These are phyloP conservation scores for Pseudorectes ferrugineus DNA, from an alignment of 2,113 vertebrate species.

Conservation along the genomic window DNA sequence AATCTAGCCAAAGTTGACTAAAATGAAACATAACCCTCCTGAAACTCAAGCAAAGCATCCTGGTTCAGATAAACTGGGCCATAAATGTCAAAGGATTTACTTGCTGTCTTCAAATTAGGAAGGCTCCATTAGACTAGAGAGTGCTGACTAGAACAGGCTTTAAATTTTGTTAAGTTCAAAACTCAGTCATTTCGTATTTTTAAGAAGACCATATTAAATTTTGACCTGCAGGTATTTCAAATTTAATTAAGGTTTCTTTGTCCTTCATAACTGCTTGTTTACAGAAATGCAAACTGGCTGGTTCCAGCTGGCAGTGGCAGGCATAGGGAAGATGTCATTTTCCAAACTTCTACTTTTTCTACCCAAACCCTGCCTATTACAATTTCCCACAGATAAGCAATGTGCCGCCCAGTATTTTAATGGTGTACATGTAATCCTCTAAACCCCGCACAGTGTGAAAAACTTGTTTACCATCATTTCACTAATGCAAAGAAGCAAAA, in stretches of 20 bases:
- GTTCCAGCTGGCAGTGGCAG: not conserved
- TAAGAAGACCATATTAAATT: not conserved
- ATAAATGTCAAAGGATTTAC: not conserved
- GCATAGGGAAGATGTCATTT: not conserved
- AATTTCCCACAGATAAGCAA: not conserved
- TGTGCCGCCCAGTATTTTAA: not conserved
- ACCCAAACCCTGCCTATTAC: not conserved
- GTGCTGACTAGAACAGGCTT: not conserved
- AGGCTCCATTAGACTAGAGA: not conserved
- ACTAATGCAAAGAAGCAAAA: not conserved
- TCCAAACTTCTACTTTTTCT: not conserved
- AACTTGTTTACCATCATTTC: not conserved
- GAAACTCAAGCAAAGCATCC: not conserved
- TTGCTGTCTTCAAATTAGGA: not conserved
- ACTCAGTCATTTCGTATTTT: not conserved
- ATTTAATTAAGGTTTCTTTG: not conserved
- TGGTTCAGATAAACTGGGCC: not conserved
- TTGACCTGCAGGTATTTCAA: not conserved
- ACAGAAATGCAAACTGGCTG: not conserved
- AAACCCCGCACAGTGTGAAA: not conserved
- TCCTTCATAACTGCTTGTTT: not conserved
- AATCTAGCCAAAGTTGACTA: not conserved
- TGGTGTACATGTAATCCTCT: not conserved
- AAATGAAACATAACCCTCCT: not conserved
- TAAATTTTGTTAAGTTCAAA: not conserved